Conservation (phyloP, 2,888 invertebrate genomes). For the Tetragnatha montana region DNA sequence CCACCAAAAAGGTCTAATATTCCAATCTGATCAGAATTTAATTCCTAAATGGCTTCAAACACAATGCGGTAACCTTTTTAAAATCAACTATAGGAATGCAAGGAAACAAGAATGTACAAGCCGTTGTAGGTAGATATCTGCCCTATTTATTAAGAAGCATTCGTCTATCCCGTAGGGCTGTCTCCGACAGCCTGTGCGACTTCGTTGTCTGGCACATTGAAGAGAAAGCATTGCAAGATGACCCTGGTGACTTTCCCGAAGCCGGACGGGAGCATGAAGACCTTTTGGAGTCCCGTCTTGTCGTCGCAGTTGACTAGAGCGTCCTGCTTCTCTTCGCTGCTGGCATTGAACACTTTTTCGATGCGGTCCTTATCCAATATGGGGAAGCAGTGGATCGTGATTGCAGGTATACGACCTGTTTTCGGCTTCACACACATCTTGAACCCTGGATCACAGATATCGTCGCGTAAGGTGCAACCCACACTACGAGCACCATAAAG, state of each 20-base stretch:
- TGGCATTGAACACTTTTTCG: neutral
- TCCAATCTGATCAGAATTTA: too few relatives aligned
- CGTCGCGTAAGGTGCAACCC: too few relatives aligned
- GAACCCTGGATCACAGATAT: constrained; percentile 23
- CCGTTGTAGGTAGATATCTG: too few relatives aligned
- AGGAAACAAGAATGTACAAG: too few relatives aligned
- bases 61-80: too few relatives aligned
- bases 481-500: too few relatives aligned
- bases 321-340: constrained; percentile 26
- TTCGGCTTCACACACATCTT: constrained; percentile 25
- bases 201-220: constrained; percentile 38
- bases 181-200: neutral
- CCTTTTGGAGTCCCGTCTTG: constrained; percentile 21
- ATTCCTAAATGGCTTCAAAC: too few relatives aligned
- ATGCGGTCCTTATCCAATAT: constrained; percentile 15
- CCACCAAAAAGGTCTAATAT: too few relatives aligned
- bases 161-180: too few relatives aligned
- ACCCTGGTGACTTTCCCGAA: constrained; percentile 15
- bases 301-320: constrained; percentile 18
- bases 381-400: constrained; percentile 31
- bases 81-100: too few relatives aligned
- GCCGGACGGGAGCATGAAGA: constrained; percentile 9
- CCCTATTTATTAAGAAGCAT: too few relatives aligned
- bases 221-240: constrained; percentile 21
- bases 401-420: constrained; percentile 3